These are phyloP conservation scores for Pituophis catenifer DNA, from an alignment of 2,113 vertebrate species.

Conservation along the genomic window DNA sequence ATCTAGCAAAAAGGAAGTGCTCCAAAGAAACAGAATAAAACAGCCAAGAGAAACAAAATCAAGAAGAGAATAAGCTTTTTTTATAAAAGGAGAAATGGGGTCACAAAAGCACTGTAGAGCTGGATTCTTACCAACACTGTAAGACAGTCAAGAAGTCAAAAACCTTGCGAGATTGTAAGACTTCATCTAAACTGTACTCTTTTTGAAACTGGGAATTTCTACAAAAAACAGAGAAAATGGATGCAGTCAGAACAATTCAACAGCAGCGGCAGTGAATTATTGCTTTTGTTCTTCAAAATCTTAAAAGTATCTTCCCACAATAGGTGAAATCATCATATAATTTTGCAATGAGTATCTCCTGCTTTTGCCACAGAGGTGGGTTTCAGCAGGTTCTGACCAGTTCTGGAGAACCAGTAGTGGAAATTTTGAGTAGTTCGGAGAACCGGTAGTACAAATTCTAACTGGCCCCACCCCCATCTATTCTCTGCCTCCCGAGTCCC, in stretches of 20 bases:
- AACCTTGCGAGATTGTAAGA: conserved; percentile 80
- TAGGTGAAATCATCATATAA: background rate
- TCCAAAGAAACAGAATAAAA: background rate
- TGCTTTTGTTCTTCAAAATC: background rate
- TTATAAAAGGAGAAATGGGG: background rate
- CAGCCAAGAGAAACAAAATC: background rate
- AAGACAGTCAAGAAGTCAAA: conserved; percentile 89
- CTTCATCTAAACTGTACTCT: conserved; percentile 88
- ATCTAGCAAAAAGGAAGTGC: background rate
- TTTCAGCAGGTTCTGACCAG: too few relatives aligned
- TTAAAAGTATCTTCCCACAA: background rate
- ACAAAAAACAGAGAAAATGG: conserved; percentile 15
- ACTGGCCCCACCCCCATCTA: too few relatives aligned
- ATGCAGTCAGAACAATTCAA: background rate
- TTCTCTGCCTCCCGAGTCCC: too few relatives aligned
- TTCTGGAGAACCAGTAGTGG: too few relatives aligned
- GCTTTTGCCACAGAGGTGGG: background rate
- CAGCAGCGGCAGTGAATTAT: background rate
- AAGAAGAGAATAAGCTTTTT: background rate
- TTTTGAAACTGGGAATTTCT: conserved; percentile 93
- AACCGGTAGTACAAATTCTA: too few relatives aligned
- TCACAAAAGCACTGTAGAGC: background rate
- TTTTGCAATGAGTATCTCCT: background rate
- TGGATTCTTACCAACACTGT: conserved; percentile 90
- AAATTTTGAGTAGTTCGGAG: too few relatives aligned